Conservation (phyloP, 2,797 vertebrate species). For the Brachyalestes nurse region DNA sequence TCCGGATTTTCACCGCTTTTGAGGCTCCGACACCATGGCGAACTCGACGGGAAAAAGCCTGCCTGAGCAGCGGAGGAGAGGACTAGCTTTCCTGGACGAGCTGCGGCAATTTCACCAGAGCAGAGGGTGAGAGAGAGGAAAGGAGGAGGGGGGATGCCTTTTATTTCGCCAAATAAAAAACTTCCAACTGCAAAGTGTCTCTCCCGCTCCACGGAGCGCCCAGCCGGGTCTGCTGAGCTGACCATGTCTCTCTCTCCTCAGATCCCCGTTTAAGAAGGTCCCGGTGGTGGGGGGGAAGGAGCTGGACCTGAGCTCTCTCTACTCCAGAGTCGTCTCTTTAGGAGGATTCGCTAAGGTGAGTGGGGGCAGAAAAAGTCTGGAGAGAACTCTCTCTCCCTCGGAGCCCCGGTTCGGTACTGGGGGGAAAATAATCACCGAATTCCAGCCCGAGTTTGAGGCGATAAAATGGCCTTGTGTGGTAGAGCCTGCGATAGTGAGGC, state of each 20-base stretch:
- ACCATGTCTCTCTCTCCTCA: slow-evolving; percentile 72
- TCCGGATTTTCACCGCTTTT: slow-evolving; percentile 85
- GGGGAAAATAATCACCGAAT: background rate
- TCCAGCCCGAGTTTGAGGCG: slow-evolving; percentile 42
- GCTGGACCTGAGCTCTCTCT: slow-evolving; percentile 97
- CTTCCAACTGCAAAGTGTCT: slow-evolving; percentile 67
- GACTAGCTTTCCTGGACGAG: slow-evolving; percentile 99
- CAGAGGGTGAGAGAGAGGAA: slow-evolving; percentile 99
- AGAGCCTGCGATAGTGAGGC: slow-evolving; percentile 72
- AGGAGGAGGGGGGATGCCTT: slow-evolving; percentile 83
- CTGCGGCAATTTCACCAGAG: slow-evolving; percentile 99
- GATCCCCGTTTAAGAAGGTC: slow-evolving; percentile 98
- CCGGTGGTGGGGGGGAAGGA: slow-evolving; percentile 97
- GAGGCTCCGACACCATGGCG: slow-evolving; percentile 91
- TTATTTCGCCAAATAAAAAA: slow-evolving; percentile 71
- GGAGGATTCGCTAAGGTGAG: slow-evolving; percentile 99
- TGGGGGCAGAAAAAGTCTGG: slow-evolving; percentile 75
- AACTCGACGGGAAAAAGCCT: slow-evolving; percentile 98
- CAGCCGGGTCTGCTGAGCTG: slow-evolving; percentile 67
- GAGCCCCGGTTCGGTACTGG: background rate
- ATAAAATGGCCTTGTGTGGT: slow-evolving; percentile 77
- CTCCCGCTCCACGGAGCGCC: slow-evolving; percentile 66
- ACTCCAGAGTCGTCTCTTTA: slow-evolving; percentile 97
- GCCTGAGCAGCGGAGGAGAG: slow-evolving; percentile 97
- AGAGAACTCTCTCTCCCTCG: background rate